Base-by-base conservation (phyloP, 2,113 vertebrate species). In the Lycaon pictus region DNA sequence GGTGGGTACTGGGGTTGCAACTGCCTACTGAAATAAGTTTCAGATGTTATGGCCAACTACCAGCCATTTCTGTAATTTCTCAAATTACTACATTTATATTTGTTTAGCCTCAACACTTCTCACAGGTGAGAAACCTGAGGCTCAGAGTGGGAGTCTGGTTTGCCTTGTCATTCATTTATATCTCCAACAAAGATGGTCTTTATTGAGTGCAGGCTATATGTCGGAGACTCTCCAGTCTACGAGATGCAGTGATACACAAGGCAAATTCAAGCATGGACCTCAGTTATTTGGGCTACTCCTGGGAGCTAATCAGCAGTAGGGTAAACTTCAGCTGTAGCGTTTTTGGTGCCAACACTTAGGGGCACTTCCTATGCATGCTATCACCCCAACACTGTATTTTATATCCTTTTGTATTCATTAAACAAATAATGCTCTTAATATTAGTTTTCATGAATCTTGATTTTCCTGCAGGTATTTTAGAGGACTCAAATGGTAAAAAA, bases 251-350 rank as follows among this genome's bases (percentile, higher is more conserved):
- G 29, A 51, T 7, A 77, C 67, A 19, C 58, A 67, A 29, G 55
- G 27, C 3, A 60, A 2, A 27, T 25, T 53, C 32, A 6, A 7
- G 0, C 1, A 16, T 3, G 17, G n/a, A 58, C 12, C 35, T 10
- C 12, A 0, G 20, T 10, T 35, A 32, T 37, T 10, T 16, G 37
- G 37, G 9, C 48, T 12, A 8, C 11, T 19, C 16, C 56, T 72
- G 55, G 9, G 55, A 16, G 25, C 72, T 53, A 12, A 2, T 13
- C 2, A 37, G 53, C 0, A 5, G 17, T 4, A 37, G 23, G 3
- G 9, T 23, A 16, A 37, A 37, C 53, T 37, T 79, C 60, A 13
- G 6, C 60, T 8, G 43, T 0, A 58, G 51, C 35, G 3, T 29
- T 11, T 77, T 35, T 29, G 1, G 13, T 3, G 15, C 67, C 16